Conservation (phyloP, 2,797 vertebrate genomes). For the Myotis planiceps region DNA sequence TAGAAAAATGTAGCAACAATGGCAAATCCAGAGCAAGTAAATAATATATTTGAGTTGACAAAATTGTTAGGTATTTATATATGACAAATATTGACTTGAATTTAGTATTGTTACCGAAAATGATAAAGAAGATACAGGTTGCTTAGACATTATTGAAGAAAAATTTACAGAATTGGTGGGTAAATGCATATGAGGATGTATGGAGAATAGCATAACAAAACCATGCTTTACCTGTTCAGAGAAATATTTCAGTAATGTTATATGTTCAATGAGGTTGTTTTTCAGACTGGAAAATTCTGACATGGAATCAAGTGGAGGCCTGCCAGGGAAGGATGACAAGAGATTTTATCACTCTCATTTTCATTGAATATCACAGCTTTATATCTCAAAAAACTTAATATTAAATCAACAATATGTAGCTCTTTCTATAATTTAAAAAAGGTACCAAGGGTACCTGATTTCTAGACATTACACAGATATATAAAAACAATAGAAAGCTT, state of each 20-base stretch:
- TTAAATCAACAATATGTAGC: conserved; percentile 21
- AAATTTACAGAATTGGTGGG: background rate
- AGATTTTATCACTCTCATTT: conserved; percentile 43
- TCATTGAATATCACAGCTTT: background rate
- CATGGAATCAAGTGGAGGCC: conserved; percentile 96
- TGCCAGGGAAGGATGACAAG: conserved; percentile 80
- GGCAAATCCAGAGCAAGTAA: background rate
- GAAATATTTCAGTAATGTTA: conserved; percentile 95
- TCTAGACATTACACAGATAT: background rate
- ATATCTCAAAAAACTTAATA: conserved; percentile 44
- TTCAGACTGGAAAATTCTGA: conserved; percentile 96
- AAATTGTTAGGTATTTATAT: background rate
- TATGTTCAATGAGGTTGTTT: conserved; percentile 97
- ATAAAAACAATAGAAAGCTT: background rate
- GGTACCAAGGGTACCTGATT: background rate
- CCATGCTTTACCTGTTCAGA: conserved; percentile 93
- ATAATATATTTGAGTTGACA: conserved; percentile 22
- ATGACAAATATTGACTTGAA: background rate
- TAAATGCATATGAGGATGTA: background rate
- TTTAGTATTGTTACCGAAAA: background rate
- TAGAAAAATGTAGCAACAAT: background rate
- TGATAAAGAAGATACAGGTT: background rate
- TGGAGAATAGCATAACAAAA: conserved; percentile 29
- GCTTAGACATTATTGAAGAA: background rate
- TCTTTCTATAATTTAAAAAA: background rate